Evolutionary conservation across 2,797 vertebrate genomes (phyloP).

Genomic region (Catamblyrhynchus diadema): DNA sequence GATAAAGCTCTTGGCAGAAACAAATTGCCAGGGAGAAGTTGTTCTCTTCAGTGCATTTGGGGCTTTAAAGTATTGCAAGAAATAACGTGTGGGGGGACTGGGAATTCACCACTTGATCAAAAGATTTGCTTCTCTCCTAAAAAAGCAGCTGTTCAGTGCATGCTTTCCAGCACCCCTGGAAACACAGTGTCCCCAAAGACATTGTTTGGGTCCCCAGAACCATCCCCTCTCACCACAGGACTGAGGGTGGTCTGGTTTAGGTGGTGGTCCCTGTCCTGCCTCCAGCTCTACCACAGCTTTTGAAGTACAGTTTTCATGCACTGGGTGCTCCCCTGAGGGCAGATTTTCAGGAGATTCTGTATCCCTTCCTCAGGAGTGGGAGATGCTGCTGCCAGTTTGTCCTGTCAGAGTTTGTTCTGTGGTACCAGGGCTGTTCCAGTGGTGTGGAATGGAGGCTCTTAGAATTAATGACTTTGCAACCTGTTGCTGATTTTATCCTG

Average conservation of each 20-base stretch:
- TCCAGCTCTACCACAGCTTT: background rate
- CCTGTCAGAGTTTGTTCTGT: rapidly evolving
- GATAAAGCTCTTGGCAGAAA: constrained; percentile 32
- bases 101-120: background rate
- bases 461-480: background rate
- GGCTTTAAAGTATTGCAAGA: background rate
- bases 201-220: background rate
- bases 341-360: background rate
- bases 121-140: background rate
- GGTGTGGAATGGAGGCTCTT: background rate
- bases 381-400: background rate
- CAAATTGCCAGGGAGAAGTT: background rate
- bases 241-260: rapidly evolving
- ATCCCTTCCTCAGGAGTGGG: background rate
- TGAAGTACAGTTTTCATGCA: background rate
- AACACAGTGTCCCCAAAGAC: background rate
- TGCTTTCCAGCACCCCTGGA: background rate
- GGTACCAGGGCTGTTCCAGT: background rate
- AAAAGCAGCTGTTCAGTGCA: background rate
- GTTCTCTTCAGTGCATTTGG: background rate
- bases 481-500: background rate
- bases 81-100: background rate
- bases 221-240: rapidly evolving
- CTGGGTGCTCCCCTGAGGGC: background rate
- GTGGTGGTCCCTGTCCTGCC: background rate